Evolutionary conservation across 2,888 invertebrate genomes (phyloP).

Genomic region (Coelopa pilipes): DNA sequence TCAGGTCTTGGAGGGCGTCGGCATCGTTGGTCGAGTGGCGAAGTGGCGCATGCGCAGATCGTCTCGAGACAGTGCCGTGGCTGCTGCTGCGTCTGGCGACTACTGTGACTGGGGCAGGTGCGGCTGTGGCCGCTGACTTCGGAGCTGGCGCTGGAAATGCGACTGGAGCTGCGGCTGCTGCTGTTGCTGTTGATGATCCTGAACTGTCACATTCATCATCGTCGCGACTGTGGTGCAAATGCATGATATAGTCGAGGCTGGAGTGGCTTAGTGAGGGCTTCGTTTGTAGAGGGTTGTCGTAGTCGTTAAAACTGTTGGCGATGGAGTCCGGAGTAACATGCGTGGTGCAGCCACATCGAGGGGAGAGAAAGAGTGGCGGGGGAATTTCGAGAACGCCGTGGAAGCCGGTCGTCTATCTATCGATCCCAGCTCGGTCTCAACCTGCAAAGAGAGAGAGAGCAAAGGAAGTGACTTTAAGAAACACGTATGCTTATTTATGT

Average conservation of each 20-base stretch:
- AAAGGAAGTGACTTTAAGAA: too few relatives aligned
- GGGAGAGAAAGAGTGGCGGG: background rate
- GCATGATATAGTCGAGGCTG: conserved; percentile 41
- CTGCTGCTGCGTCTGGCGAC: background rate
- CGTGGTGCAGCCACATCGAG: conserved; percentile 5
- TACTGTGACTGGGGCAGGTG: background rate
- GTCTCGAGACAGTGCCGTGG: background rate
- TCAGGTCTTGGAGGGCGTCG: background rate
- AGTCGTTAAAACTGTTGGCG: conserved; percentile 1
- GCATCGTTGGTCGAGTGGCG: too few relatives aligned
- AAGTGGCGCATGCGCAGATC: too few relatives aligned
- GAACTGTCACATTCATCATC: conserved; percentile 52
- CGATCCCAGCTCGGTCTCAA: too few relatives aligned
- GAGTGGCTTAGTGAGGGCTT: background rate
- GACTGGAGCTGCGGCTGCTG: conserved; percentile 34
- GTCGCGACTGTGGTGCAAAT: conserved; percentile 45
- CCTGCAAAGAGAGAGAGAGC: too few relatives aligned
- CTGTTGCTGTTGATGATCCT: conserved; percentile 44
- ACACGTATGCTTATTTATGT: too few relatives aligned
- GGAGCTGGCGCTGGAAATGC: conserved; percentile 34
- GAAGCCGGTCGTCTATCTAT: too few relatives aligned
- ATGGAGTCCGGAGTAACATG: background rate
- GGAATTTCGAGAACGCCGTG: too few relatives aligned
- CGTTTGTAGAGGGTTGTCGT: conserved; percentile 3
- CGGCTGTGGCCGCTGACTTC: conserved; percentile 30